These are phyloP conservation scores for Ips nitidus DNA, from an alignment of 1,140 invertebrate species.

Conservation along the genomic window DNA sequence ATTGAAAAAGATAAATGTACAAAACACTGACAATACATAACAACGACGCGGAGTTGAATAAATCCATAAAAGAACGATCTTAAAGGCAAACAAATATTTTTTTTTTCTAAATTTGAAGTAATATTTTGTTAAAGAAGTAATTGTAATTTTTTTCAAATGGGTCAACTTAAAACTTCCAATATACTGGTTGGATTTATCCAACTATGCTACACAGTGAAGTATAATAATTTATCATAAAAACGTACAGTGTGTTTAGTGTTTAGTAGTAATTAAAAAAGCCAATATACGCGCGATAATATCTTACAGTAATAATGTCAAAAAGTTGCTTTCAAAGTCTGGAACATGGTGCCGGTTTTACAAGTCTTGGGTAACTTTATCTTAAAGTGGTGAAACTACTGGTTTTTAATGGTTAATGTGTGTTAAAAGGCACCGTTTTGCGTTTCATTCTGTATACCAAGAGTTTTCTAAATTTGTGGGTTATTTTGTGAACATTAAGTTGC, in stretches of 20 bases:
- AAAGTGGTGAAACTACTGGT: background rate
- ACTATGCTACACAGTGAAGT: background rate
- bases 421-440: background rate
- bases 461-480: too few species aligned
- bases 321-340: background rate
- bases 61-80: too few species aligned
- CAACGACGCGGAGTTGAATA: background rate
- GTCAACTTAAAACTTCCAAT: too few species aligned
- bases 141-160: too few species aligned
- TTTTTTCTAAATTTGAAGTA: too few species aligned
- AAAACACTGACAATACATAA: slow-evolving; percentile 5
- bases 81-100: too few species aligned
- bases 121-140: too few species aligned
- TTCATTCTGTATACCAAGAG: background rate
- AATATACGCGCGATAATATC: background rate
- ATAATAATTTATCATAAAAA: background rate
- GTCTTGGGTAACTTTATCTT: background rate
- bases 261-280: background rate
- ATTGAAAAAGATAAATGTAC: slow-evolving; percentile 5
- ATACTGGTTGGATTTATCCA: too few species aligned
- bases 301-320: background rate
- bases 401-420: background rate
- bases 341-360: background rate
- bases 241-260: background rate
- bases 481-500: too few species aligned